phyloP scores from a whole-genome alignment of 2,888 invertebrate species.

The Philaethria dido region DNA sequence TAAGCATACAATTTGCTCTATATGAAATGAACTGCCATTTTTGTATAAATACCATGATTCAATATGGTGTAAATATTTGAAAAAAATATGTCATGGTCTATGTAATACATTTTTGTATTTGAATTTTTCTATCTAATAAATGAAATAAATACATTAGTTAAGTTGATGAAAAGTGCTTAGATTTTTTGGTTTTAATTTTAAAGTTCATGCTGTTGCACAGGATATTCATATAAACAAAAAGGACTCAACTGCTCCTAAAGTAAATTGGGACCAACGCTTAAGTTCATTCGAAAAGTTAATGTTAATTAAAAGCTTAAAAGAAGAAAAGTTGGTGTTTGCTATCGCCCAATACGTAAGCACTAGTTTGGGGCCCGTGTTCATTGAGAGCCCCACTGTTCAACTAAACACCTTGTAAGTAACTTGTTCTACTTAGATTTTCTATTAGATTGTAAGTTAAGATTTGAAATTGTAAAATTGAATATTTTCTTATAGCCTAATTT shows the following conservation, averaged over 20 bases:
- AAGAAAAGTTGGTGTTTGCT: constrained; percentile 92
- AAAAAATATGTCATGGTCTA: no score
- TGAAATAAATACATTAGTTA: background rate
- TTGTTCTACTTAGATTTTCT: background rate
- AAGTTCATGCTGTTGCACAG: constrained; percentile 62
- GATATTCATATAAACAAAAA: constrained; percentile 81
- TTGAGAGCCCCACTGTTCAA: constrained; percentile 91
- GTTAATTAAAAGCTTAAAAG: constrained; percentile 89
- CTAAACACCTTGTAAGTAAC: constrained; percentile 85
- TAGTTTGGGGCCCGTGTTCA: constrained; percentile 90
- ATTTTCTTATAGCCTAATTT: no score
- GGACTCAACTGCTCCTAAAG: constrained; percentile 55
- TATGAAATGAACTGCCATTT: no score
- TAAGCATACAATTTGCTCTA: background rate
- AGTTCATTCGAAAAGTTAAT: constrained; percentile 91
- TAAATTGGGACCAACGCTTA: constrained; percentile 86
- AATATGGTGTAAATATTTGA: no score
- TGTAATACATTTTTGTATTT: background rate
- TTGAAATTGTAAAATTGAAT: background rate
- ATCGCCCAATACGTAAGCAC: constrained; percentile 91
- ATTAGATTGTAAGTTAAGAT: background rate
- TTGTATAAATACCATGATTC: no score
- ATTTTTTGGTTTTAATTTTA: background rate
- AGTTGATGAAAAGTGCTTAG: background rate
- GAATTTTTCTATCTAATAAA: background rate